phyloP scores from a whole-genome alignment of 2,113 vertebrate species.

The Cyprinodon tularosa region DNA sequence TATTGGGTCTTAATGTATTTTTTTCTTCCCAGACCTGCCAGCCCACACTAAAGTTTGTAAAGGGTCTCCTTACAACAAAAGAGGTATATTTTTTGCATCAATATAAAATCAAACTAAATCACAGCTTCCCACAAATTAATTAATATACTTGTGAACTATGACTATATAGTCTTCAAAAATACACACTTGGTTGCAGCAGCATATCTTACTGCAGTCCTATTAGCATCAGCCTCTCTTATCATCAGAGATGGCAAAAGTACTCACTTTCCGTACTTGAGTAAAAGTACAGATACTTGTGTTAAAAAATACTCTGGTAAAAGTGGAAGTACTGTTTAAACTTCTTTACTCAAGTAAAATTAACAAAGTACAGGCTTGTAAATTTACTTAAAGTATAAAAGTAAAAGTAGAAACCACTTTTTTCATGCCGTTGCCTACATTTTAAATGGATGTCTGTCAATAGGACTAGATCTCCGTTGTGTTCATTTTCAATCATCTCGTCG shows the following conservation, averaged over 20 bases:
- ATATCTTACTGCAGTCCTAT: background rate
- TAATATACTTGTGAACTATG: background rate
- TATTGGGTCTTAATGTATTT: fast-evolving
- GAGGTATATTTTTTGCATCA: slow-evolving; percentile 51
- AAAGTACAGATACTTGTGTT: too few species aligned
- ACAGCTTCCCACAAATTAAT: background rate
- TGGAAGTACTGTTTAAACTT: too few species aligned
- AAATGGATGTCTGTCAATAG: too few species aligned
- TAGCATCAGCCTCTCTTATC: background rate
- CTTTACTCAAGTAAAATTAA: too few species aligned
- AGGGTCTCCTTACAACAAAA: slow-evolving; percentile 58
- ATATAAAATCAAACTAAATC: background rate
- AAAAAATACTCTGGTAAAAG: too few species aligned
- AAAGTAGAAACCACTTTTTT: too few species aligned
- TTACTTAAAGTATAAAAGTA: too few species aligned
- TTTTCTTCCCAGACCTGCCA: slow-evolving; percentile 52
- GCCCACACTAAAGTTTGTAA: slow-evolving; percentile 62
- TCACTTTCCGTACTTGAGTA: too few species aligned
- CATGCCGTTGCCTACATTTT: too few species aligned
- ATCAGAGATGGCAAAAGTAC: background rate
- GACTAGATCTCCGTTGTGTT: too few species aligned
- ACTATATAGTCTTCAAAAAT: background rate
- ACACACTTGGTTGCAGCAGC: background rate
- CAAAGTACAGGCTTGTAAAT: too few species aligned
- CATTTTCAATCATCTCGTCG: too few species aligned